Evolutionary conservation across 1,140 invertebrate species (phyloP).

Genomic region (Mycetomoellerius zeteki): DNA sequence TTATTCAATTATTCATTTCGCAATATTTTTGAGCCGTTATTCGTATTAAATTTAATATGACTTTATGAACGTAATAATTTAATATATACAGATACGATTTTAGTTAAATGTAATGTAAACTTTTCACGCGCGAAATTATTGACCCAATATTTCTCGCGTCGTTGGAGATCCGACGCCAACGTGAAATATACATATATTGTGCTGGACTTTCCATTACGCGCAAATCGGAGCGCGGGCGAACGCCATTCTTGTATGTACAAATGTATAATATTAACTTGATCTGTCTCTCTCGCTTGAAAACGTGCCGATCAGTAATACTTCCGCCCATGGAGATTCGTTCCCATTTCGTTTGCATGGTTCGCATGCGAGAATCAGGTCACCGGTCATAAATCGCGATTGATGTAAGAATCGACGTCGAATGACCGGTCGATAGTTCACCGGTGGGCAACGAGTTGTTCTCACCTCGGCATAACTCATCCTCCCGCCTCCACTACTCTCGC

Average conservation of each 20-base stretch:
- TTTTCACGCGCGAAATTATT: constrained; percentile 11
- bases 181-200: constrained; percentile 6
- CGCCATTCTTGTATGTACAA: background rate
- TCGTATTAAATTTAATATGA: background rate
- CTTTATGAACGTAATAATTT: background rate
- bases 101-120: constrained; percentile 11
- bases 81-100: background rate
- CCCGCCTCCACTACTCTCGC: background rate
- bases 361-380: constrained; percentile 32
- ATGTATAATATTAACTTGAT: constrained; percentile 42
- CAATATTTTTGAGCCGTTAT: background rate
- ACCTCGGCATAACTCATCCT: background rate
- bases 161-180: constrained; percentile 8
- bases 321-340: background rate
- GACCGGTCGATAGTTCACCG: constrained; percentile 2
- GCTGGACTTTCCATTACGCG: constrained; percentile 11
- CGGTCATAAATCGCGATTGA: constrained; percentile 27
- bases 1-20: background rate
- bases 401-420: constrained; percentile 36
- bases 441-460: constrained; percentile 5
- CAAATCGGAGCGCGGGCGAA: constrained; percentile 2
- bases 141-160: constrained; percentile 27
- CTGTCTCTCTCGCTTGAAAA: background rate
- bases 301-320: constrained; percentile 23
- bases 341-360: constrained; percentile 10